Conservation (phyloP, 2,888 invertebrate genomes). For the Cantharis rufa region DNA sequence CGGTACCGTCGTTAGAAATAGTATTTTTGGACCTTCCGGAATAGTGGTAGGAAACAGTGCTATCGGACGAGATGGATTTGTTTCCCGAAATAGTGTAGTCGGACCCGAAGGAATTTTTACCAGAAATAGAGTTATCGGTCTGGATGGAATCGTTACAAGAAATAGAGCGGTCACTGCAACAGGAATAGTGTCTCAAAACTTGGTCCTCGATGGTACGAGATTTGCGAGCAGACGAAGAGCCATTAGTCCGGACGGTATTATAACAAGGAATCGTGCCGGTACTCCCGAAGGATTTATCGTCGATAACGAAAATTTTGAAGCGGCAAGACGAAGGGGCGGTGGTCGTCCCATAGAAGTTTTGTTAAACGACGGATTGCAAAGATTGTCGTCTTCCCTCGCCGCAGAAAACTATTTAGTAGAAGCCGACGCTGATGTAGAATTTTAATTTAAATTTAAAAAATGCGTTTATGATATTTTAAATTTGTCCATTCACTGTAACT, state of each 20-base stretch:
- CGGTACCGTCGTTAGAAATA: conserved; percentile 13
- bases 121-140: not conserved
- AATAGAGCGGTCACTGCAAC: not conserved
- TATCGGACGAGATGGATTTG: conserved; percentile 23
- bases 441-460: not conserved
- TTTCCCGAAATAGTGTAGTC: not conserved
- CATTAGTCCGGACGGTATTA: not conserved
- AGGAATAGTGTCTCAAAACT: not conserved
- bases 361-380: not conserved
- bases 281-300: not conserved
- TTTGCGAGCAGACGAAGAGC: not conserved
- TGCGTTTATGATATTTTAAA: not conserved
- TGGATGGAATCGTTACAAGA: not conserved
- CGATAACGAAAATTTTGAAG: not conserved
- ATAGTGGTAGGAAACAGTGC: conserved; percentile 20
- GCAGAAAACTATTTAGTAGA: not conserved
- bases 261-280: not conserved
- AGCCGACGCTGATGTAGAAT: not conserved
- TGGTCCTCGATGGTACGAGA: not conserved
- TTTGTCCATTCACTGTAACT: not conserved
- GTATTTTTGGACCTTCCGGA: conserved; percentile 24
- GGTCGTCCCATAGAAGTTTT: not conserved
- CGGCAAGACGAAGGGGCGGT: not conserved
- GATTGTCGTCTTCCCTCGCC: not conserved
- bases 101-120: not conserved